These are phyloP conservation scores for Brachionus manjavacas DNA, from an alignment of 1,140 invertebrate genomes.

Conservation along the genomic window DNA sequence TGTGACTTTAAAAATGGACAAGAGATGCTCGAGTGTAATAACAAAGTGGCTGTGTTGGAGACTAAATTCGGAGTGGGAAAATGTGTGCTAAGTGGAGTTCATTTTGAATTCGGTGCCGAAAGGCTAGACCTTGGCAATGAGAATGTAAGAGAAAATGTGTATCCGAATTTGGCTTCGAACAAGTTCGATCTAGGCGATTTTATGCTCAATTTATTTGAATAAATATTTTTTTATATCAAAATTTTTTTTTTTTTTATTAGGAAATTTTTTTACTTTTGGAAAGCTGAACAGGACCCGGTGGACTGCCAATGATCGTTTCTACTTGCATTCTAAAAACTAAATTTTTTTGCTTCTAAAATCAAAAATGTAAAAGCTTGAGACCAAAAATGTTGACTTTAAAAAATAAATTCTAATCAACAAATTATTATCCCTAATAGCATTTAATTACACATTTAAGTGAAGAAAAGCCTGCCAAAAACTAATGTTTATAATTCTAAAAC, in stretches of 20 bases:
- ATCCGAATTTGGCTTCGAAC: background rate
- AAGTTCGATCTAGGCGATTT: background rate
- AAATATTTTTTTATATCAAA: background rate
- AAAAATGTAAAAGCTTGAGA: background rate
- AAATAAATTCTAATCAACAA: background rate
- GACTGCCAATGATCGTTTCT: background rate
- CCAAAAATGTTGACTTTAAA: background rate
- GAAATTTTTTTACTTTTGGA: background rate
- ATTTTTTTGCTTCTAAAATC: background rate
- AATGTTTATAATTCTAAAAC: background rate
- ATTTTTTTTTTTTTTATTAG: background rate
- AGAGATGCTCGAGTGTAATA: background rate
- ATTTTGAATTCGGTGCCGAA: constrained; percentile 46
- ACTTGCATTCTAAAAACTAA: constrained; percentile 11
- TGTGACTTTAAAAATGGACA: background rate
- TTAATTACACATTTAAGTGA: background rate
- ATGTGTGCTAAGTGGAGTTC: constrained; percentile 48
- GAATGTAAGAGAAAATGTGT: constrained; percentile 10
- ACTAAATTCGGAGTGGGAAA: constrained; percentile 46
- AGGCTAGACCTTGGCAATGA: background rate
- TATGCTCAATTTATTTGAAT: background rate
- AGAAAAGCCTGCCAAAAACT: background rate
- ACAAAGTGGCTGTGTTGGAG: constrained; percentile 46
- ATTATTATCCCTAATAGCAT: background rate
- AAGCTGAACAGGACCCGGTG: background rate